Conservation (phyloP, 2,113 vertebrate genomes). For the Aptenodytes patagonicus region DNA sequence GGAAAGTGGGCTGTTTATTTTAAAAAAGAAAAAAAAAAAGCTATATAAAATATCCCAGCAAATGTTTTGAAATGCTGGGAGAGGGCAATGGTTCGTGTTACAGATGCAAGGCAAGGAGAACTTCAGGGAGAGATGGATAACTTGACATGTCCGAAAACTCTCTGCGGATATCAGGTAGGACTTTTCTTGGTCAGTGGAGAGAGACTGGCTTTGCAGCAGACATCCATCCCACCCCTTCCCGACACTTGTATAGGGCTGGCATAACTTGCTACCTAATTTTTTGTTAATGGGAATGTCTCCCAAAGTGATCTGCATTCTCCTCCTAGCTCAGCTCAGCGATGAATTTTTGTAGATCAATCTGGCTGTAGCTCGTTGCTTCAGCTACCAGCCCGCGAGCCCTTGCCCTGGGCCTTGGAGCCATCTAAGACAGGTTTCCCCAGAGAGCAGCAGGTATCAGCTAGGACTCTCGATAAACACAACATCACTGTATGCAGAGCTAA, state of each 20-base stretch:
- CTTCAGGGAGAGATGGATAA: neutral
- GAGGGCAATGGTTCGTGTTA: neutral
- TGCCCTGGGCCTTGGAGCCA: neutral
- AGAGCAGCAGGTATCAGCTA: neutral
- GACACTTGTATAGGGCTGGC: fast-evolving
- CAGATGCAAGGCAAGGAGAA: neutral
- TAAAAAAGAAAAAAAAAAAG: neutral
- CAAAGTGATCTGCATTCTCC: neutral
- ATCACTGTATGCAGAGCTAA: neutral
- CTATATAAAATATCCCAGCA: neutral
- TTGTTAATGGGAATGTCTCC: neutral
- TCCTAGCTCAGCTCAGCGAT: neutral
- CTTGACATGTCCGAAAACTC: neutral
- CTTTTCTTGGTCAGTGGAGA: neutral
- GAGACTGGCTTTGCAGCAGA: neutral
- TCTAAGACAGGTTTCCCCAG: neutral
- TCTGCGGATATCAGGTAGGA: neutral
- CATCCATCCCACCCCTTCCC: neutral
- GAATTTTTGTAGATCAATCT: neutral
- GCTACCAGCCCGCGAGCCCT: neutral
- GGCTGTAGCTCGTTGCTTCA: neutral
- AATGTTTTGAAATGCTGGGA: neutral
- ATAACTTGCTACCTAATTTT: neutral
- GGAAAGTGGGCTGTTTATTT: neutral
- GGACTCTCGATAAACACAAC: neutral